Conservation (phyloP, 2,113 vertebrate genomes). For the Hyaena hyaena region DNA sequence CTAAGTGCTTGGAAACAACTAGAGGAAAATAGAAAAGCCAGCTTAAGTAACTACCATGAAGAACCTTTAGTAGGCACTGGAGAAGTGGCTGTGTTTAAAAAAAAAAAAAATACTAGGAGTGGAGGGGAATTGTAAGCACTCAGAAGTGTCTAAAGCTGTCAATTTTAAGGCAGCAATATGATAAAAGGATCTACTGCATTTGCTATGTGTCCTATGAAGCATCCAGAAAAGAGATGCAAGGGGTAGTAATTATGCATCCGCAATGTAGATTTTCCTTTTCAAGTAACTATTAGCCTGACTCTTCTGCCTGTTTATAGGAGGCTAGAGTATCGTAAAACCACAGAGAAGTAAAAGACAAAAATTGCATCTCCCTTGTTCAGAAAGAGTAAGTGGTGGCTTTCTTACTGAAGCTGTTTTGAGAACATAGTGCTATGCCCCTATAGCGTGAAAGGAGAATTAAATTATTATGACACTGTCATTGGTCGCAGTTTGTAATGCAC, state of each 20-base stretch:
- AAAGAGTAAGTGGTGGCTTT: neutral
- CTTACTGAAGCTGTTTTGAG: neutral
- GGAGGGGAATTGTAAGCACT: constrained; percentile 64
- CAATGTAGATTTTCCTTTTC: neutral
- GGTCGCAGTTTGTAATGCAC: neutral
- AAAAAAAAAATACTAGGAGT: neutral
- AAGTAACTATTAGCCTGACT: constrained; percentile 31
- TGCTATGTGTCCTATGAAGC: neutral
- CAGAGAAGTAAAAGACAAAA: neutral
- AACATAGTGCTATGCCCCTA: neutral
- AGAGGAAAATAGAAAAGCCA: constrained; percentile 76
- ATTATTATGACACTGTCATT: neutral
- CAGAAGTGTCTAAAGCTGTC: constrained; percentile 71
- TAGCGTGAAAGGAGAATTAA: neutral
- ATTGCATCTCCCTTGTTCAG: neutral
- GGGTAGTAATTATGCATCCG: neutral
- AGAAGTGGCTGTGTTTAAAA: constrained; percentile 67
- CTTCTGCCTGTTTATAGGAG: constrained; percentile 14
- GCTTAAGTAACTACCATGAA: constrained; percentile 68
- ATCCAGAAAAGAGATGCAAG: neutral
- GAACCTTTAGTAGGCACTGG: constrained; percentile 51
- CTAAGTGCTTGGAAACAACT: constrained; percentile 63
- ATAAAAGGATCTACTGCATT: constrained; percentile 29
- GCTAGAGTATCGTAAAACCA: constrained; percentile 50
- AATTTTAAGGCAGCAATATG: constrained; percentile 60